Evolutionary conservation across 2,888 invertebrate species (phyloP).

Genomic region (Yponomeuta sedellus): DNA sequence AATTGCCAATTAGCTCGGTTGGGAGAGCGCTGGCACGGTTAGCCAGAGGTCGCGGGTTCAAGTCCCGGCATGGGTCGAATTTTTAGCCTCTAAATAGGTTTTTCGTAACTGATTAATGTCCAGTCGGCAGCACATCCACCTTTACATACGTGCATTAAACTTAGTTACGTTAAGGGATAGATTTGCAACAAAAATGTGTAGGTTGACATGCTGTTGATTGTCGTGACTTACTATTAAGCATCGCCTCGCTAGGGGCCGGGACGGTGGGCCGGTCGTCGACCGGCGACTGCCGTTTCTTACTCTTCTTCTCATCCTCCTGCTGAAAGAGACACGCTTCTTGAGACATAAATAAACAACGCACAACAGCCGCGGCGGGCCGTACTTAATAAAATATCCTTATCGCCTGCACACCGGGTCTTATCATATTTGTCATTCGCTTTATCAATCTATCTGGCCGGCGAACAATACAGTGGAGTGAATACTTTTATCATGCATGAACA

Average conservation of each 20-base stretch:
- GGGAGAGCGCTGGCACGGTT: too few species aligned
- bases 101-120: too few species aligned
- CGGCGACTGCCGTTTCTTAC: conserved; percentile 63
- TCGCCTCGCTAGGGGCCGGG: conserved; percentile 70
- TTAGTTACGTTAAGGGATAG: too few species aligned
- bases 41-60: too few species aligned
- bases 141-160: too few species aligned
- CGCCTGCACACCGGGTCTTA: not conserved
- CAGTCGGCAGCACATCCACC: too few species aligned
- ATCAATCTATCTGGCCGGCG: not conserved
- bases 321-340: conserved; percentile 44
- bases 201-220: too few species aligned
- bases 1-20: too few species aligned
- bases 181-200: too few species aligned
- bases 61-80: too few species aligned
- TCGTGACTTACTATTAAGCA: conserved; percentile 65
- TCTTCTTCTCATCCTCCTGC: conserved; percentile 70
- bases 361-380: not conserved
- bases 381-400: conserved; percentile 6
- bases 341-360: conserved; percentile 16
- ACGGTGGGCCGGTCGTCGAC: conserved; percentile 66
- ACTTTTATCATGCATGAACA: not conserved
- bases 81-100: too few species aligned
- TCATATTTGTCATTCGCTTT: conserved; percentile 2
- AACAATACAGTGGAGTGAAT: conserved; percentile 1